Percentiles rank a stretch among this genome's conserved stretches.
Conservation (phyloP, 2,797 vertebrate genomes). For the Notamacropus eugenii region DNA sequence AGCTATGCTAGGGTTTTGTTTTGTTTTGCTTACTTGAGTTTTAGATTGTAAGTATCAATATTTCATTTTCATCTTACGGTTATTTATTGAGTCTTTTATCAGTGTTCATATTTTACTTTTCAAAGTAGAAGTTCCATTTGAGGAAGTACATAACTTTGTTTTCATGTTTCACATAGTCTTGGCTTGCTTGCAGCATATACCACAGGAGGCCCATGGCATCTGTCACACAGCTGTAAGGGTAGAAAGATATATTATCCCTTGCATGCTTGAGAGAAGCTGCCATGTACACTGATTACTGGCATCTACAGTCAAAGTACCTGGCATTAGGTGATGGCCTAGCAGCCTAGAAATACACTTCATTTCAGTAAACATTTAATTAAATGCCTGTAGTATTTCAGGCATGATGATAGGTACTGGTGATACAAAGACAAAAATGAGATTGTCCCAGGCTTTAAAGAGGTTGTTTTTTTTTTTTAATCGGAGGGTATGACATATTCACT, state of each 20-base stretch:
- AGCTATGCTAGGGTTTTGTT: constrained; percentile 44
- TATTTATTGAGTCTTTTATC: constrained; percentile 51
- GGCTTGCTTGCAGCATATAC: constrained; percentile 24
- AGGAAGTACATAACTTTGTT: constrained; percentile 11
- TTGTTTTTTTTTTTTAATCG: background rate
- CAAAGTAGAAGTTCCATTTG: constrained; percentile 1
- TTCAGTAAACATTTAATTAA: background rate
- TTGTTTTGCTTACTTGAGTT: background rate
- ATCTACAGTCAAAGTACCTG: background rate
- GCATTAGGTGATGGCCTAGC: background rate
- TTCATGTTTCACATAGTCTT: constrained; percentile 48
- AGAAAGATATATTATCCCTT: background rate
- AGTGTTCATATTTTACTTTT: constrained; percentile 28
- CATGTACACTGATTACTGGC: background rate
- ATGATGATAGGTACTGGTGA: background rate
- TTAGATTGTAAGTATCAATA: constrained; percentile 47
- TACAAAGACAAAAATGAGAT: background rate
- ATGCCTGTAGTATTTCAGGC: background rate
- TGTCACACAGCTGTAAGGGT: constrained; percentile 34
- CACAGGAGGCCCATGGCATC: constrained; percentile 36
- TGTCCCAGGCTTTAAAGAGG: background rate
- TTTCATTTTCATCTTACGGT: constrained; percentile 53
- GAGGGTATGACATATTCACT: background rate
- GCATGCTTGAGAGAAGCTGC: background rate
- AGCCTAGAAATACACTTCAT: background rate